Base-by-base conservation (phyloP, 1,140 invertebrate species). In the Solenopsis fugax region DNA sequence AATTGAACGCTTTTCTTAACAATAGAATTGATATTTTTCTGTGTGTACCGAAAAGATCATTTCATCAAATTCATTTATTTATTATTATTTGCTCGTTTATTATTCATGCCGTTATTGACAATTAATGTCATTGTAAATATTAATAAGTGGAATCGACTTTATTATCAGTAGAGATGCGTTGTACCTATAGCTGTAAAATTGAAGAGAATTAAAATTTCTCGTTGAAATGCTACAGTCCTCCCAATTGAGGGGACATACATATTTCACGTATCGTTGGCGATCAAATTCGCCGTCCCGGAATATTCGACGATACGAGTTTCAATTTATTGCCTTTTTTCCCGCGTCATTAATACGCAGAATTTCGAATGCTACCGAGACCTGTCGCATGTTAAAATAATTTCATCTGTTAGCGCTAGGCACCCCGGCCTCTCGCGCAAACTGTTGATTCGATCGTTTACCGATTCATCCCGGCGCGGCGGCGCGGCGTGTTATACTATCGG, bases 321-420 rank as follows among this genome's bases (percentile, higher is more conserved):
- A 13, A 50, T 24, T 58, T 18, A 4, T 16, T 56, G 16, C 5
- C 4, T 37, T 54, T 56, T 69, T 41, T 48, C 6, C 65, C 24
- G 52, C 67, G 37, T 72, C 16, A 48, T 72, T 58, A 72, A 72
- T 13, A 48, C 16, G 18, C 41, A 21, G 29, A 84, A 62, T 60
- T 84, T 37, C 29, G 18, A 60, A 84, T 41, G 80, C 69, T 84
- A 75, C 69, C 69, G 69, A 60, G 54, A 75, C 69, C 80, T 84
- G 80, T 82, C 67, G 54, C 24, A 24, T 29, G 64, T 24, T 41
- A 37, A 60, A 84, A 29, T 84, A 75, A 84, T 84, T 72, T 56
- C 24, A 75, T 84, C 69, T 60, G 16, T 62, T 75, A 84, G 56
- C 52, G 24, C 45, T 50, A 24, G 56, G 60, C 41, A 60, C 13